Conservation (phyloP, 2,797 vertebrate genomes). For the Hephaestus fuliginosus region DNA sequence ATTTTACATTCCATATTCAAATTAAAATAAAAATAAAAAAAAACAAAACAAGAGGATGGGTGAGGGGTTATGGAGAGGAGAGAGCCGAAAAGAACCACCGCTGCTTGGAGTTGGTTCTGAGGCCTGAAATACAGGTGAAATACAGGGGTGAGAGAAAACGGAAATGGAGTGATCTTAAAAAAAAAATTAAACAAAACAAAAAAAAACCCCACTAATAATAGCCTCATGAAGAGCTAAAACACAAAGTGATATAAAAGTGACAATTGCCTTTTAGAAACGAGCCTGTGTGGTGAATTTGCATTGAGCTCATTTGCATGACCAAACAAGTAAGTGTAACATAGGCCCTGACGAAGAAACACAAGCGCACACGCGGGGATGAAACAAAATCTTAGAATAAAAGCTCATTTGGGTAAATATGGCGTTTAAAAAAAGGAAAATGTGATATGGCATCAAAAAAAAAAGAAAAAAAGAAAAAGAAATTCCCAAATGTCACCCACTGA, state of each 20-base stretch:
- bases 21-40: conserved; percentile 74
- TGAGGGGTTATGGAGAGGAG: conserved; percentile 83
- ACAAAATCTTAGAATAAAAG: conserved; percentile 49
- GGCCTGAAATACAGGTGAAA: conserved; percentile 91
- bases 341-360: conserved; percentile 72
- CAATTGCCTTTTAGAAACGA: conserved; percentile 74
- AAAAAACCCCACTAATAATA: conserved; percentile 58
- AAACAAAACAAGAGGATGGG: conserved; percentile 45
- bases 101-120: conserved; percentile 91
- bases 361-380: conserved; percentile 53
- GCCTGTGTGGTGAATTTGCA: conserved; percentile 73
- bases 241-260: conserved; percentile 79
- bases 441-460: conserved; percentile 63
- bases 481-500: conserved; percentile 66
- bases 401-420: conserved; percentile 70
- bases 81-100: conserved; percentile 88
- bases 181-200: conserved; percentile 41
- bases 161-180: conserved; percentile 39
- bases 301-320: conserved; percentile 79
- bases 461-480: conserved; percentile 43
- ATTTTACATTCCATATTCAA: conserved; percentile 95
- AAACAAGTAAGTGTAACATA: conserved; percentile 75
- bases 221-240: conserved; percentile 69
- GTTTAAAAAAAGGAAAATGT: conserved; percentile 55
- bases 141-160: conserved; percentile 55